Conservation (phyloP, 2,113 vertebrate species). For the pig (Sus scrofa) region DNA sequence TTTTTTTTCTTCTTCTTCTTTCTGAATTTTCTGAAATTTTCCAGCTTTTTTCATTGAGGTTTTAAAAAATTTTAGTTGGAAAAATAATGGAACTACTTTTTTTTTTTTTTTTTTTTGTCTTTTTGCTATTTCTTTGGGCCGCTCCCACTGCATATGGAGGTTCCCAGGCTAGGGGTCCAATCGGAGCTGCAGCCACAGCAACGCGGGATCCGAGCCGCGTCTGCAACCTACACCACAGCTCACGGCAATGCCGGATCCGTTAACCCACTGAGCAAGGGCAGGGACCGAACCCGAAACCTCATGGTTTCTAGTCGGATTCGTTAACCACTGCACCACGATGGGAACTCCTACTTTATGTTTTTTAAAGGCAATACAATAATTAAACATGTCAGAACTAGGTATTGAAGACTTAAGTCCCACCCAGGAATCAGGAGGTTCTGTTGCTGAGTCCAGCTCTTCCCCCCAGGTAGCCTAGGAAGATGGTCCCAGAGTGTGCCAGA, state of each 20-base stretch:
- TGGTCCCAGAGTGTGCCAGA: background rate
- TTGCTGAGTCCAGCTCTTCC: background rate
- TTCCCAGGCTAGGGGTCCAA: too few relatives aligned
- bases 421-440: background rate
- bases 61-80: background rate
- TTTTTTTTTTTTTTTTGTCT: too few relatives aligned
- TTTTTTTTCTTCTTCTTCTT: background rate
- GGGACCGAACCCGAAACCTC: too few relatives aligned
- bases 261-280: too few relatives aligned
- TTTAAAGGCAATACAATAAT: background rate
- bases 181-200: too few relatives aligned
- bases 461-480: background rate
- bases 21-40: conserved; percentile 33
- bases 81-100: background rate
- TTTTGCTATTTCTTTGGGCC: too few relatives aligned
- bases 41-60: background rate
- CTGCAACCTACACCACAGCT: too few relatives aligned
- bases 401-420: background rate
- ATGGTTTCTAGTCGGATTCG: too few relatives aligned
- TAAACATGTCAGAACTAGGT: background rate
- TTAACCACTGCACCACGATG: too few relatives aligned
- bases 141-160: too few relatives aligned
- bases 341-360: background rate
- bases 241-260: too few relatives aligned
- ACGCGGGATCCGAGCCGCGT: too few relatives aligned